Conservation (phyloP, 2,113 vertebrate species). For the Eurystomus gularis region DNA sequence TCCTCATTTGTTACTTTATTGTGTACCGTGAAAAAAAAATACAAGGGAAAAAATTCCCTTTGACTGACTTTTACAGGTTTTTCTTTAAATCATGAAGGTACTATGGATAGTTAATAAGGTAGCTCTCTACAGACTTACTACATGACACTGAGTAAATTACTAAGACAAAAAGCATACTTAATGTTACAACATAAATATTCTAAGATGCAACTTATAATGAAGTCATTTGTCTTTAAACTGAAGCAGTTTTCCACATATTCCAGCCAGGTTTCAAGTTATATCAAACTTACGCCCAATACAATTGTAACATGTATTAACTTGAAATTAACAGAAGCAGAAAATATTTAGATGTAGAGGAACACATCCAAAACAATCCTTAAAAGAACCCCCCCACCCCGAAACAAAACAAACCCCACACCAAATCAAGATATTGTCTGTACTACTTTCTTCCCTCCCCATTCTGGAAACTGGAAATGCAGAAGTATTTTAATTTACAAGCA, state of each 20-base stretch:
- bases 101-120: background rate
- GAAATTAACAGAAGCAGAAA: background rate
- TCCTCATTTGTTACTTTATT: background rate
- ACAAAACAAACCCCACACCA: no score
- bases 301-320: background rate
- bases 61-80: background rate
- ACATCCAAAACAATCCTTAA: background rate
- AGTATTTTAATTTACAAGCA: no score
- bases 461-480: no score
- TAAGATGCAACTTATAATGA: background rate
- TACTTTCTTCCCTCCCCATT: no score
- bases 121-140: no score
- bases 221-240: background rate
- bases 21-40: background rate
- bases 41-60: no score
- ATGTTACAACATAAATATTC: background rate
- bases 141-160: no score
- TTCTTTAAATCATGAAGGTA: background rate
- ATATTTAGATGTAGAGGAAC: background rate
- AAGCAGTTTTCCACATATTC: background rate
- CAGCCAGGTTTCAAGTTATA: background rate
- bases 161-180: background rate
- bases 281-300: background rate
- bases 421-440: no score
- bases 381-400: no score